Conservation (phyloP, 2,888 invertebrate species). For the Apamea anceps region DNA sequence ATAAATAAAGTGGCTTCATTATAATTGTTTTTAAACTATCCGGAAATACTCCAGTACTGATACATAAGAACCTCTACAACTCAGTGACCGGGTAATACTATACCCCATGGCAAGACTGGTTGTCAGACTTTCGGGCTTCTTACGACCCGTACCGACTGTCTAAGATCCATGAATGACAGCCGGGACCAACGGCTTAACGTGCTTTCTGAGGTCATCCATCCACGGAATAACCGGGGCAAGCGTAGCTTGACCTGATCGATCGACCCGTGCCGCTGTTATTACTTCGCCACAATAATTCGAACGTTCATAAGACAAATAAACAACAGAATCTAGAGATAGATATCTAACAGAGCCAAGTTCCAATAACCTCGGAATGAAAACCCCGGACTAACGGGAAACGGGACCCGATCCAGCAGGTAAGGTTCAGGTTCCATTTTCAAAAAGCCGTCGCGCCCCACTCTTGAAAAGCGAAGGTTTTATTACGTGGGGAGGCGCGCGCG, state of each 20-base stretch:
- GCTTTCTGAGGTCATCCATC: not conserved
- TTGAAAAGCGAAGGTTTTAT: conserved; percentile 86
- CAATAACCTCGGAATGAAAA: conserved; percentile 53
- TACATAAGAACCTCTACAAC: too few relatives aligned
- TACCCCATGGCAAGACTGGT: not conserved
- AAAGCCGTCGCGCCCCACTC: conserved; percentile 80
- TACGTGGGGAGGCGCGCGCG: conserved; percentile 78
- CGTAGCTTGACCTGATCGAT: not conserved
- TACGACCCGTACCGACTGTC: not conserved
- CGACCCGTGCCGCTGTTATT: not conserved
- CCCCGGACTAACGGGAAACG: conserved; percentile 61
- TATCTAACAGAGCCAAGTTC: conserved; percentile 36
- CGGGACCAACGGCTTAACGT: not conserved
- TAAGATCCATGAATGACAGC: too few relatives aligned
- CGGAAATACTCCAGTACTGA: too few relatives aligned
- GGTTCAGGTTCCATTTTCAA: conserved; percentile 71
- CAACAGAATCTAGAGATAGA: conserved; percentile 6
- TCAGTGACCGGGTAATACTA: not conserved
- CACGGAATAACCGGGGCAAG: not conserved
- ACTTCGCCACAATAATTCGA: not conserved
- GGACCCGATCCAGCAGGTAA: conserved; percentile 62
- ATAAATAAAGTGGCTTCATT: too few relatives aligned
- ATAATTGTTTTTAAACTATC: too few relatives aligned
- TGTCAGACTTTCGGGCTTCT: not conserved
- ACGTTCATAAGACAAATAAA: conserved; percentile 5